These are phyloP conservation scores for Alviniconcha strummeri DNA, from an alignment of 2,888 invertebrate genomes.

Conservation along the genomic window DNA sequence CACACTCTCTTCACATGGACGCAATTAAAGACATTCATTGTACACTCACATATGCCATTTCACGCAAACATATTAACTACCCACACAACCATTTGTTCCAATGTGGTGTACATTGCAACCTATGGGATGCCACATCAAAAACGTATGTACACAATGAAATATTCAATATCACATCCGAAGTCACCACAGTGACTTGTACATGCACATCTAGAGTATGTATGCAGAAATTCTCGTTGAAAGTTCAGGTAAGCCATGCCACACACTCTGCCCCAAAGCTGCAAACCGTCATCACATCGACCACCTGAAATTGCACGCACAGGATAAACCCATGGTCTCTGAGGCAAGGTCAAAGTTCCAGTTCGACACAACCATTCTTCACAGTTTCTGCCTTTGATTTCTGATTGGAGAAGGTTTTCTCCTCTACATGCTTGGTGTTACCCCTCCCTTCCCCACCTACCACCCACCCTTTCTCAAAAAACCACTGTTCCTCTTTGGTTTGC, in stretches of 20 bases:
- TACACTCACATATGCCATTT: background rate
- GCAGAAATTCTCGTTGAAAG: slow-evolving; percentile 33
- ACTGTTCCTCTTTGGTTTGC: too few species aligned
- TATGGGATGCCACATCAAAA: too few species aligned
- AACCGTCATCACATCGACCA: background rate
- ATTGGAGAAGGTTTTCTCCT: too few species aligned
- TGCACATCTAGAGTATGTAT: slow-evolving; percentile 27
- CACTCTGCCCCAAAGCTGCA: background rate
- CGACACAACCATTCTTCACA: background rate
- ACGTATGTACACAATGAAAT: background rate
- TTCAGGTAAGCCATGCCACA: background rate
- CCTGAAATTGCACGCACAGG: background rate
- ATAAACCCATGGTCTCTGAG: background rate
- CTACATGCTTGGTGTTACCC: too few species aligned
- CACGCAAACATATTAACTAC: background rate
- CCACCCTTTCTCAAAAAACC: too few species aligned
- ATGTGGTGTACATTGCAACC: too few species aligned
- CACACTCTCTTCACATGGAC: too few species aligned
- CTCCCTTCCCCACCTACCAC: too few species aligned
- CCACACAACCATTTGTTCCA: background rate
- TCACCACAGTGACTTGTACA: slow-evolving; percentile 19
- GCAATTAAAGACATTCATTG: background rate
- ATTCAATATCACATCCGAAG: slow-evolving; percentile 20
- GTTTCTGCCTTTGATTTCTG: too few species aligned
- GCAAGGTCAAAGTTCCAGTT: background rate